Evolutionary conservation across 2,113 vertebrate genomes (phyloP).

Genomic region (Tetraodon nigroviridis): DNA sequence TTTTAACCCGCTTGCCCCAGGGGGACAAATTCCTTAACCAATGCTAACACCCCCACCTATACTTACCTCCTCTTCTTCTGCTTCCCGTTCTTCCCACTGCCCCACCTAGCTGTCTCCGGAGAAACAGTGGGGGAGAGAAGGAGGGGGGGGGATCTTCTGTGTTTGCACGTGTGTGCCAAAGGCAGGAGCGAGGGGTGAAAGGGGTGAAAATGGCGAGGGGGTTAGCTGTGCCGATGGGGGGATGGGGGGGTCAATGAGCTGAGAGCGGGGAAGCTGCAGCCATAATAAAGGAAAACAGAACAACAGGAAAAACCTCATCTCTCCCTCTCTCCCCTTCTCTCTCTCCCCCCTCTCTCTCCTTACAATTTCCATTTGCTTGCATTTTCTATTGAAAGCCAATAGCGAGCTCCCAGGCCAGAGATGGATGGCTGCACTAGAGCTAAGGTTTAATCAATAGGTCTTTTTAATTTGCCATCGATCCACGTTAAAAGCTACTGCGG

Average conservation of each 20-base stretch:
- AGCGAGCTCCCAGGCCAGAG: slow-evolving; percentile 71
- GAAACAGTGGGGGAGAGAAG: slow-evolving; percentile 41
- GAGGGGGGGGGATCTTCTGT: slow-evolving; percentile 4
- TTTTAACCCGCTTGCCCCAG: slow-evolving; percentile 27
- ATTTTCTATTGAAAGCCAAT: slow-evolving; percentile 83
- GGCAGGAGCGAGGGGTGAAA: slow-evolving; percentile 3
- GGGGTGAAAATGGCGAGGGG: neutral
- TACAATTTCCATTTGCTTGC: slow-evolving; percentile 82
- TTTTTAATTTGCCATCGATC: slow-evolving; percentile 84
- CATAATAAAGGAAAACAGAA: slow-evolving; percentile 55
- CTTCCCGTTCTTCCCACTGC: slow-evolving; percentile 39
- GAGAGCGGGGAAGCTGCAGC: slow-evolving; percentile 58
- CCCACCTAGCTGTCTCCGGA: slow-evolving; percentile 58
- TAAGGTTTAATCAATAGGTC: slow-evolving; percentile 84
- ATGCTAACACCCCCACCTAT: slow-evolving; percentile 1
- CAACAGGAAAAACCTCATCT: slow-evolving; percentile 35
- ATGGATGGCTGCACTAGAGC: slow-evolving; percentile 81
- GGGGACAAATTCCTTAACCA: slow-evolving; percentile 73
- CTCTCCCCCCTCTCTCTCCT: slow-evolving; percentile 49
- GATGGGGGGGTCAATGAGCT: slow-evolving; percentile 58
- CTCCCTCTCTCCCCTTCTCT: slow-evolving; percentile 43
- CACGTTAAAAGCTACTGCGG: slow-evolving; percentile 79
- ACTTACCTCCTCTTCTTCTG: neutral
- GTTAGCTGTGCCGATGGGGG: neutral
- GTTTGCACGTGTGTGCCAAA: slow-evolving; percentile 5